Conservation (phyloP, 2,797 vertebrate species). For the Enteromius thamalakanensis region DNA sequence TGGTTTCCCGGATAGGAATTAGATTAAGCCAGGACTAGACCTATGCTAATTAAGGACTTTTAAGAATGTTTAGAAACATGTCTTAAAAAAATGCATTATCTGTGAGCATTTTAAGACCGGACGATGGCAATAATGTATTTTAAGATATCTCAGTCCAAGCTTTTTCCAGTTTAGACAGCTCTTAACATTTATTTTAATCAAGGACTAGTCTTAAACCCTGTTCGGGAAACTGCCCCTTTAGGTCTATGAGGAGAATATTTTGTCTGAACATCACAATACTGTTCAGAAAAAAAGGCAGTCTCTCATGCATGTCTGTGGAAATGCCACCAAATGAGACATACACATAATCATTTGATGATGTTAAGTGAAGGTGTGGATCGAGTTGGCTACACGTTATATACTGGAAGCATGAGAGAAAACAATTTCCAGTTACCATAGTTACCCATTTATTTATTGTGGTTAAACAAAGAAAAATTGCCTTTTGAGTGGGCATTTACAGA, state of each 20-base stretch:
- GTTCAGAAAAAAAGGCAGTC: slow-evolving; percentile 26
- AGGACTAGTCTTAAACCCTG: no score
- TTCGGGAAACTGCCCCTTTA: not conserved
- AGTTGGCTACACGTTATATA: not conserved
- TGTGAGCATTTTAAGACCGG: no score
- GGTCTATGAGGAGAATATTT: slow-evolving; percentile 21
- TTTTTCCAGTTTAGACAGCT: no score
- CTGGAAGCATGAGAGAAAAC: not conserved
- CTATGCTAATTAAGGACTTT: no score
- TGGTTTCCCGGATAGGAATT: no score
- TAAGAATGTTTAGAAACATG: no score
- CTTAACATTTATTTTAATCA: no score
- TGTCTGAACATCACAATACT: slow-evolving; percentile 28
- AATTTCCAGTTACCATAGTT: not conserved
- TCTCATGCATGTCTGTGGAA: slow-evolving; percentile 6
- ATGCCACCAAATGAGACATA: not conserved
- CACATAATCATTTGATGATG: slow-evolving; percentile 9
- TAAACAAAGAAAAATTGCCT: not conserved
- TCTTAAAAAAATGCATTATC: no score
- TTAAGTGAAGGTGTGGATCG: slow-evolving; percentile 5
- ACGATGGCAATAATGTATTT: no score
- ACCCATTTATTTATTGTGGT: not conserved
- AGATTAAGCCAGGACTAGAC: no score
- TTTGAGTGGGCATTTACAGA: not conserved
- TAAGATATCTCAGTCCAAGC: no score